Base-by-base conservation (phyloP, 2,888 invertebrate genomes). In the Leucania comma region DNA sequence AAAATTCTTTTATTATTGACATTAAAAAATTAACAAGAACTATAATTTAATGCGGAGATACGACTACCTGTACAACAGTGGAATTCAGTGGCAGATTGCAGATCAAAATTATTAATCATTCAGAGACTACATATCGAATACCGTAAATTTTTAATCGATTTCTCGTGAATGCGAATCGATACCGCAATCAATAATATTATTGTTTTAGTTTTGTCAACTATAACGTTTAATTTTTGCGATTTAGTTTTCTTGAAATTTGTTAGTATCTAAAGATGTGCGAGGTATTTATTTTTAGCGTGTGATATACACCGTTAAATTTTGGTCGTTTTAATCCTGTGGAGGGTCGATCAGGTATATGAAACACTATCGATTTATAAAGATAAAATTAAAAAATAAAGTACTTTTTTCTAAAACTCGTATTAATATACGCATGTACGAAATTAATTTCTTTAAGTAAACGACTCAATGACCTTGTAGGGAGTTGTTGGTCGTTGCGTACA, bases 51-150 rank as follows among this genome's bases (percentile, higher is more conserved):
- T 89, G 88, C 81, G 80, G 84, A 84, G 85, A 83, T 73, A 74
- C 83, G 90, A 92, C 92, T 93, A 91, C 93, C 92, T 93, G 93
- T 88, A 84, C 86, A 88, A 88, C 89, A 80, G 80, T 86, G 91
- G 94, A 93, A 95, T 94, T 82, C 95, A 80, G 95, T 95, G 95
- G 95, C 95, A 94, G 95, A 95, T 95, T 92, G 83, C 86, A 93
- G 95, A 95, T 95, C 93, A 92, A 76, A 85, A 60, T 73, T 89
- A 93, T 94, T 91, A 89, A 93, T 94, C 95, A 94, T 92, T 91
- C 85, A 77, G 82, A 88, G 91, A 89, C 91, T 92, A 90, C 89
- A 90, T 92, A 93, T 84, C 84, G 88, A 90, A 93, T 93, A 83
- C 91, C 90, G 80, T 86, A 86, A 80, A 90, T 91, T 89, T 91